Percentiles rank a stretch among this genome's conserved stretches.
phyloP scores from a whole-genome alignment of 2,888 invertebrate genomes.

The Malachius bipustulatus region DNA sequence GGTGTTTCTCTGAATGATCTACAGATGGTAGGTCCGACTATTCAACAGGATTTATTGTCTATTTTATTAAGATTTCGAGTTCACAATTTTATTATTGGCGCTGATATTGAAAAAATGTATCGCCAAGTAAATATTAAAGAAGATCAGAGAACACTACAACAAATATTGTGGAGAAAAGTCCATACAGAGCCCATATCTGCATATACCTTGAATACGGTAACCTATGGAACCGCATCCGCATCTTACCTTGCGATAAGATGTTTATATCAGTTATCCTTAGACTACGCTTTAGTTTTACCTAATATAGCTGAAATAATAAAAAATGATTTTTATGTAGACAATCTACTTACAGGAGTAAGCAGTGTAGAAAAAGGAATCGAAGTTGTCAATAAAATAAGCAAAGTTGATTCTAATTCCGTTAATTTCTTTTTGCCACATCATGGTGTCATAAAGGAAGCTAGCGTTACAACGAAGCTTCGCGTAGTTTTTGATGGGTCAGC shows the following conservation, averaged over 20 bases:
- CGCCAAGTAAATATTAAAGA: constrained; percentile 9
- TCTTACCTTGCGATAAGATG: constrained; percentile 14
- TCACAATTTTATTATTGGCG: constrained; percentile 7
- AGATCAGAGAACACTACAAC: constrained; percentile 15
- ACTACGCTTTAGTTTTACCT: constrained; percentile 10
- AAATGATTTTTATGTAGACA: constrained; percentile 19
- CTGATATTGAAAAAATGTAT: constrained; percentile 14
- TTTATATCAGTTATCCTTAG: constrained; percentile 12
- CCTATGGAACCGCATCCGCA: constrained; percentile 11
- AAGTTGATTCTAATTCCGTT: not conserved
- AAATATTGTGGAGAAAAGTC: constrained; percentile 17
- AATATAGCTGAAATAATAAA: constrained; percentile 11
- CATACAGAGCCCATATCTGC: constrained; percentile 9
- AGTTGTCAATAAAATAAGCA: constrained; percentile 6
- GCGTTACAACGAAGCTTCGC: constrained; percentile 22
- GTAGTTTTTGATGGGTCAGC: too few relatives aligned
- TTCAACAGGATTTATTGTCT: constrained; percentile 14
- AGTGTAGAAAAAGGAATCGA: constrained; percentile 5
- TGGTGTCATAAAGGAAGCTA: constrained; percentile 18
- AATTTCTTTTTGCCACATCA: constrained; percentile 22
- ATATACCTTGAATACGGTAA: constrained; percentile 14
- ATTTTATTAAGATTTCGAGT: constrained; percentile 13
- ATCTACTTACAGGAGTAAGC: constrained; percentile 14
- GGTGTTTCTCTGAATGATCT: constrained; percentile 16
- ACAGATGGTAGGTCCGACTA: constrained; percentile 11